Evolutionary conservation across 1,140 invertebrate species (phyloP), one percentile per base, ranked within the genome.

Genomic region (Pseudomyrmex sp.): DNA sequence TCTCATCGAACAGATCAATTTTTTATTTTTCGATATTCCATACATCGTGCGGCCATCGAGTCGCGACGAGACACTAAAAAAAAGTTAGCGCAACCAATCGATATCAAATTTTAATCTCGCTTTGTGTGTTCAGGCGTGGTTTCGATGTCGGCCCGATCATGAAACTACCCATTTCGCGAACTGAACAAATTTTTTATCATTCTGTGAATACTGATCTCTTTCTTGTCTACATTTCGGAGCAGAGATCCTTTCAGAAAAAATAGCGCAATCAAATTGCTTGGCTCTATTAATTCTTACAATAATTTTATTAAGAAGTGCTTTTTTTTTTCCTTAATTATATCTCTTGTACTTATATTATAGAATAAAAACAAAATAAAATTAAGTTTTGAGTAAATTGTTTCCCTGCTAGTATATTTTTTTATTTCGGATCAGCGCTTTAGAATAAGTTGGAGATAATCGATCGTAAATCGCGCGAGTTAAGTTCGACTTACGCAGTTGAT

Each of bases 21-120:
- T 35, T 35, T 90, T 85, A 88, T 89, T 90, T 89, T 90, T 86
- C 86, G 85, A 89, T 88, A 88, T 87, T 80, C 61, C 66, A 80
- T 61, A 68, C 58, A 35, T 35, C 35, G 35, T 62, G 35, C 62
- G 13, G 62, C 63, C 5, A 58, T 56, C 62, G 62, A 68, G 54
- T 72, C 66, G 76, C 54, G 23, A 56, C 54, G 66, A 59, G 76
- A 80, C 76, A 56, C 44, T 48, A 35, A 54, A 52, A n/a, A 20
- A 72, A 80, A 79, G 54, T 80, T 80, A 59, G 66, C 76, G 72
- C 66, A 80, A 80, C 72, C 76, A 59, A 70, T 80, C 76, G 76
- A 80, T 80, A 80, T 80, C 76, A 70, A 80, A 80, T 70, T 80
- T 80, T 80, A 80, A 80, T 80, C 76, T 80, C 66, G 76, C 54